These are phyloP conservation scores for Volucella bombylans DNA, from an alignment of 2,888 invertebrate species.

Conservation along the genomic window DNA sequence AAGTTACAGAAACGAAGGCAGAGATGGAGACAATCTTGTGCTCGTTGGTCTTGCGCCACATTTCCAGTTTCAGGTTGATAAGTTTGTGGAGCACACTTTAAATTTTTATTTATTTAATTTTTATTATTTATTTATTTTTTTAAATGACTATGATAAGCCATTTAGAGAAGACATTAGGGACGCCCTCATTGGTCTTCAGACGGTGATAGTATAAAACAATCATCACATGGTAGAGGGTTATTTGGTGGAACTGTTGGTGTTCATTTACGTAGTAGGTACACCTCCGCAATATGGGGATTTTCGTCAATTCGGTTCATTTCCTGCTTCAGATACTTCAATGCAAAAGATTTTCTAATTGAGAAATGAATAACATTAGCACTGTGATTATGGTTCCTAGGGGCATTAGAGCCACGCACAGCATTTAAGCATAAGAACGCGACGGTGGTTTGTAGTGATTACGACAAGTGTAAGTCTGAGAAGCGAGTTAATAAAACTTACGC, in stretches of 20 bases:
- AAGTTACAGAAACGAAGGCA: not conserved
- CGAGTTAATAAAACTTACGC: too few species aligned
- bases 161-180: constrained; percentile 53
- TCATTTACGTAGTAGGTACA: constrained; percentile 13
- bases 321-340: constrained; percentile 46
- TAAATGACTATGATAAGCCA: constrained; percentile 61
- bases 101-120: constrained; percentile 5
- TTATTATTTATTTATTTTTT: not conserved
- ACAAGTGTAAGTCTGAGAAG: too few species aligned
- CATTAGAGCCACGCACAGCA: not conserved
- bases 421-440: too few species aligned
- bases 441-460: too few species aligned
- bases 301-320: constrained; percentile 63
- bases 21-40: constrained; percentile 13
- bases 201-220: constrained; percentile 30
- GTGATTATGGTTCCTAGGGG: not conserved
- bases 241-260: too few species aligned
- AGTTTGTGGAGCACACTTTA: constrained; percentile 56
- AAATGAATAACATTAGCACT: constrained; percentile 13
- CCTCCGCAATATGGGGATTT: constrained; percentile 54
- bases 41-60: constrained; percentile 58
- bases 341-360: constrained; percentile 25
- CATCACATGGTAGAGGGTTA: too few species aligned
- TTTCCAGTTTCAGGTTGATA: constrained; percentile 50
- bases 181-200: constrained; percentile 51